A percentile compares a stretch with the other conserved stretches of the same genome.
These are phyloP conservation scores for Lasioglossum vierecki DNA, from an alignment of 2,888 invertebrate species.

Conservation along the genomic window DNA sequence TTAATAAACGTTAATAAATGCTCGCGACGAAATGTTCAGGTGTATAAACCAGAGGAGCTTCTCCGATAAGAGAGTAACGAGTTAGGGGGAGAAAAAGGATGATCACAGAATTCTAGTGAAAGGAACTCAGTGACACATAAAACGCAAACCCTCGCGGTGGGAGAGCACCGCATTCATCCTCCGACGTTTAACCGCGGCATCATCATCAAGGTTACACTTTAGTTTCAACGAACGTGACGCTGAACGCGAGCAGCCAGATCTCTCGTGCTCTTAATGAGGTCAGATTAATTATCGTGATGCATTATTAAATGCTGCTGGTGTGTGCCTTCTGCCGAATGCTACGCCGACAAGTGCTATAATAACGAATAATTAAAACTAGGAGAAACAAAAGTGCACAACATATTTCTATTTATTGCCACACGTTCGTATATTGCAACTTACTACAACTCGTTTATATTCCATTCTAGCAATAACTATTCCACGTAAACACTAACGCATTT, in stretches of 20 bases:
- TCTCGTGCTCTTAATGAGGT: constrained; percentile 62
- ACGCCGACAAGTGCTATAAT: constrained; percentile 23
- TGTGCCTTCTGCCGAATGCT: constrained; percentile 16
- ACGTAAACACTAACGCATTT: not conserved
- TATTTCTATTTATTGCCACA: not conserved
- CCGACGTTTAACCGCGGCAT: constrained; percentile 37
- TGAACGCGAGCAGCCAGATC: constrained; percentile 48
- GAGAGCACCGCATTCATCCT: constrained; percentile 18
- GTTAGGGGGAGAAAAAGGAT: not conserved
- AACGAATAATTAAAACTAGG: constrained; percentile 54
- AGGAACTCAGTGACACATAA: constrained; percentile 33
- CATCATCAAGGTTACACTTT: constrained; percentile 53
- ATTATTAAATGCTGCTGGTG: constrained; percentile 62
- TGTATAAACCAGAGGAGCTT: not conserved
- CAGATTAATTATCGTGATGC: constrained; percentile 68
- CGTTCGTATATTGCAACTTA: not conserved
- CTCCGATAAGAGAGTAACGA: constrained; percentile 27
- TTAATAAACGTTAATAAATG: constrained; percentile 1
- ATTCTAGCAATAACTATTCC: not conserved
- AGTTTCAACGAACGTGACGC: constrained; percentile 36
- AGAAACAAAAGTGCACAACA: not conserved
- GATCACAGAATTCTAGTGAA: constrained; percentile 22
- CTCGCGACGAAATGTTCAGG: not conserved
- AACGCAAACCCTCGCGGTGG: not conserved
- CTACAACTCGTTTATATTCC: not conserved